A percentile compares a stretch with the other conserved stretches of the same genome.
Evolutionary conservation across 2,797 vertebrate genomes (phyloP).

Genomic region (Echeneis naucrates): DNA sequence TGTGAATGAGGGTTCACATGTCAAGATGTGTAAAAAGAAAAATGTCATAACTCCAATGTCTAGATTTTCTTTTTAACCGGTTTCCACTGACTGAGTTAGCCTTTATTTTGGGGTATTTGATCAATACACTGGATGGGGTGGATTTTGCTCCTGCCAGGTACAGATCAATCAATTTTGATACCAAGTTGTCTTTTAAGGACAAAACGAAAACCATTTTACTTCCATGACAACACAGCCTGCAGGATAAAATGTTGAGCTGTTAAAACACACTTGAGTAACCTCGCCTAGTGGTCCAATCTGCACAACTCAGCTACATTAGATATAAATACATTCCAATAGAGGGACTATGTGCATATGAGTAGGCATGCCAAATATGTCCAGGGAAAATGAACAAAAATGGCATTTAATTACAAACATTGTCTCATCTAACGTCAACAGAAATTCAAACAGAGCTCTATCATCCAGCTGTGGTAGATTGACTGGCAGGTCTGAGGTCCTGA

Average conservation of each 20-base stretch:
- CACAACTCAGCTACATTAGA: too few relatives aligned
- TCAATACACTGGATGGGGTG: conserved; percentile 78
- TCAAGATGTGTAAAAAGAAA: too few relatives aligned
- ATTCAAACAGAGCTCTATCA: conserved; percentile 70
- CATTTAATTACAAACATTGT: neutral
- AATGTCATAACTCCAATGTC: too few relatives aligned
- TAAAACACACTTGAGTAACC: too few relatives aligned
- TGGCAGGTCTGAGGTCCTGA: conserved; percentile 71
- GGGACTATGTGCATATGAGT: neutral
- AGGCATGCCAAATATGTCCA: neutral
- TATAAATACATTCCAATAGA: neutral
- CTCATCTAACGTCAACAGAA: conserved; percentile 70
- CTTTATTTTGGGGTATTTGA: conserved; percentile 84
- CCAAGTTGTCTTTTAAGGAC: conserved; percentile 80
- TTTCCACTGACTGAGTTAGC: too few relatives aligned
- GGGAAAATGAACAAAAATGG: neutral
- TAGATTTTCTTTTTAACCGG: too few relatives aligned
- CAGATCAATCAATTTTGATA: conserved; percentile 80
- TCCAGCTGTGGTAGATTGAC: conserved; percentile 76
- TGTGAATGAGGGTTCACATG: too few relatives aligned
- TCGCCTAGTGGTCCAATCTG: neutral
- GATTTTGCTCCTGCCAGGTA: conserved; percentile 83
- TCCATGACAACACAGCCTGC: neutral
- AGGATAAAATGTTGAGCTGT: neutral
- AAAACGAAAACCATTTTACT: neutral